Base-by-base conservation (phyloP, 2,113 vertebrate genomes). In the Zosterops borbonicus region DNA sequence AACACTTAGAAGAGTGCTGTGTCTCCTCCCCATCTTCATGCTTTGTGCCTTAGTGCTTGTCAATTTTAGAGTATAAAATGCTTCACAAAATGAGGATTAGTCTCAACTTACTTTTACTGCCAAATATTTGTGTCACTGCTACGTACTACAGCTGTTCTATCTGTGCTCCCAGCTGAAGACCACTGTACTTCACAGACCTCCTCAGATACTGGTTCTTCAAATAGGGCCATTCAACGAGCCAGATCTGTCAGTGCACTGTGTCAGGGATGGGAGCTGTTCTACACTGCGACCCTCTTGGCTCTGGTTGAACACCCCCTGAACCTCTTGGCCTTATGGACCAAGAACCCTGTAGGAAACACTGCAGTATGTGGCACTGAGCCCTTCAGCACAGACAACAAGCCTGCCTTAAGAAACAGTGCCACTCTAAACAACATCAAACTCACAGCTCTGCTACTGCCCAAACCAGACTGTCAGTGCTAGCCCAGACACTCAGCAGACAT, bases 171-270 rank as follows among this genome's bases (percentile, higher is more conserved):
- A 24, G n/a, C 6, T 79, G 58, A 87, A 88, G 46, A 69, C 6
- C 21, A 14, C n/a, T 9, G 21, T 5, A 42, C 39, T 42, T 67
- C 6, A 67, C 11, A 31, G 37, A 33, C 17, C 24, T 65, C 13
- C 52, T 79, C 53, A 73, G 46, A 55, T 12, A 22, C 8, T 1
- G 5, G 25, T 71, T n/a, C 37, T 58, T 71, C 69, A 49, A 37
- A 68, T 1, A 58, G 5, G 3, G 20, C 28, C 20, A 13, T 1
- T 14, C 27, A 41, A 60, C 0, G 19, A 55, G 44, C 4, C 81
- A 63, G 35, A 53, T 29, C 42, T 17, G 42, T 4, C 46, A 25
- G 1, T 3, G 12, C 25, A 27, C 44, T 0, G 1, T 6, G 41
- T 11, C 8, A 69, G 20, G 9, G 14, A 55, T 1, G 3, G 8